phyloP scores from a whole-genome alignment of 1,140 invertebrate species.

The Chelonus insularis region DNA sequence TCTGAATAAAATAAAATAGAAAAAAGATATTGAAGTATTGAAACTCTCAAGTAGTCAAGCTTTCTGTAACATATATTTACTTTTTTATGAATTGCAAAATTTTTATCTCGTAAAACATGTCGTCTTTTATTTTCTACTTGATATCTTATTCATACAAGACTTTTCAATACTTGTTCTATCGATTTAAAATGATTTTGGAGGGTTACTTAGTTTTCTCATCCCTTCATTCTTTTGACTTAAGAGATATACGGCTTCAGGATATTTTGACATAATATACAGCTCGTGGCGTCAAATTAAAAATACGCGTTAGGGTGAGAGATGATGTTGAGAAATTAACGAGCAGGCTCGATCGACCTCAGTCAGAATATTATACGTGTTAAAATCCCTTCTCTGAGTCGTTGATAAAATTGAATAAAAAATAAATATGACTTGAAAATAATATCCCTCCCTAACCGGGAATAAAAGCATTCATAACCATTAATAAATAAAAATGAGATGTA shows the following conservation, averaged over 20 bases:
- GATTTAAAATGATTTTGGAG: constrained; percentile 57
- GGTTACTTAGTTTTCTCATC: constrained; percentile 33
- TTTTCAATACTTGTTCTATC: constrained; percentile 41
- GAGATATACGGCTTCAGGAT: constrained; percentile 42
- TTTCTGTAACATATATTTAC: neutral
- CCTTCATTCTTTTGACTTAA: constrained; percentile 53
- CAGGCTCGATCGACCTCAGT: constrained; percentile 7
- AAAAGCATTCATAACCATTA: no score
- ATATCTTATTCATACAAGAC: no score
- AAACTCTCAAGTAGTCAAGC: no score
- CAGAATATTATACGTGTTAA: neutral
- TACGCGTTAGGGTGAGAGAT: constrained; percentile 26
- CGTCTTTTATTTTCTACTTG: no score
- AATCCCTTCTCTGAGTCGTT: neutral
- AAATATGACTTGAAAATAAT: no score
- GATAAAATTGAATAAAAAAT: neutral
- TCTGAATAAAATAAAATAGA: neutral
- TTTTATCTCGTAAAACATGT: no score
- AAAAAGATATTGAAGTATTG: neutral
- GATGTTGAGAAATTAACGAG: constrained; percentile 16
- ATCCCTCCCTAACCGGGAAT: no score
- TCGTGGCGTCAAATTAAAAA: constrained; percentile 55
- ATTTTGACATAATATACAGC: constrained; percentile 44
- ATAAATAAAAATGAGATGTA: no score
- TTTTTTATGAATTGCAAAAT: no score